phyloP scores from a whole-genome alignment of 2,888 invertebrate genomes.

The Tanytarsus gracilentus region DNA sequence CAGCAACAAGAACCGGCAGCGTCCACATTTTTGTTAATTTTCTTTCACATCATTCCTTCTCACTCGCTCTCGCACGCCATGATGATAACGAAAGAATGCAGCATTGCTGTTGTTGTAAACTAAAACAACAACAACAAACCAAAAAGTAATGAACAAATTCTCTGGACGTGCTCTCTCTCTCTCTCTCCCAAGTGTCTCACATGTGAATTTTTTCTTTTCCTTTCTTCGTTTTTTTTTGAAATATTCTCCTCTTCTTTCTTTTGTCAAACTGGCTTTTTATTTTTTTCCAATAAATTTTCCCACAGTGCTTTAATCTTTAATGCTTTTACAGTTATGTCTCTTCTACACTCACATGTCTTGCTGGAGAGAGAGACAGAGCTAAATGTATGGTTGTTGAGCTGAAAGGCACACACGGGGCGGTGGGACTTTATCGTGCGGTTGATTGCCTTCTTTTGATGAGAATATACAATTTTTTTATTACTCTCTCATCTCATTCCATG shows the following conservation, averaged over 20 bases:
- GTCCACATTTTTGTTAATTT: constrained; percentile 1
- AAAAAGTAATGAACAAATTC: constrained; percentile 19
- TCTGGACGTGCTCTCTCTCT: no score
- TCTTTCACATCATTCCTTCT: not conserved
- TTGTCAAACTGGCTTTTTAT: constrained; percentile 20
- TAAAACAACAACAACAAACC: no score
- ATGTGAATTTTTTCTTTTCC: constrained; percentile 24
- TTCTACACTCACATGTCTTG: not conserved
- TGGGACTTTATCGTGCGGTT: constrained; percentile 1
- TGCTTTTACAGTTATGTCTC: constrained; percentile 29
- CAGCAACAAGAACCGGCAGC: no score
- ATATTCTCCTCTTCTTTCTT: constrained; percentile 7
- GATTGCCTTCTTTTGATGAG: constrained; percentile 18
- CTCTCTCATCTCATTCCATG: not conserved
- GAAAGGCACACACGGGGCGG: no score
- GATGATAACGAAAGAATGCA: constrained; percentile 14
- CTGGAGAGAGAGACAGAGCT: no score
- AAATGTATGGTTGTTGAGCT: no score
- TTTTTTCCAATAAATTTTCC: constrained; percentile 25
- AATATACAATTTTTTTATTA: constrained; percentile 3
- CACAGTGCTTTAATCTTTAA: constrained; percentile 28
- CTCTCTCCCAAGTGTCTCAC: no score
- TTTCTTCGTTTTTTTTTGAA: no score
- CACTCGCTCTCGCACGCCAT: not conserved
- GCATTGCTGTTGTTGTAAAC: constrained; percentile 18